Evolutionary conservation across 2,113 vertebrate genomes (phyloP), one percentile per base, ranked within the genome.

Genomic region (Rhagologus leucostigma): DNA sequence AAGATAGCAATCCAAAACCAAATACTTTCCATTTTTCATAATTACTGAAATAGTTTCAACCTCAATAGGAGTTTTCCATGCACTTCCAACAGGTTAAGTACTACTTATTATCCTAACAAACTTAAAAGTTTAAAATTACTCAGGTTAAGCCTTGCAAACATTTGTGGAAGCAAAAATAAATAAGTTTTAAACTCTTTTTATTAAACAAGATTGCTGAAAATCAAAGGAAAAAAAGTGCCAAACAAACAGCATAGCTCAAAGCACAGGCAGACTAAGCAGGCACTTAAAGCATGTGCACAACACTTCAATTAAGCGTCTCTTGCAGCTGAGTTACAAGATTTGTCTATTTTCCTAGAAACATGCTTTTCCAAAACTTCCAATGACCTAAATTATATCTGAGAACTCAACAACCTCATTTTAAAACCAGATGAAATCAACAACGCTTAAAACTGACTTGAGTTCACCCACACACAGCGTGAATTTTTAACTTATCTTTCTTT

Each of bases 401-500:
- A 84, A 63, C 39, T 79, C 7, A 0, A 87, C 60, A 50, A 71
- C 26, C 39, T 70, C 24, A 2, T 84, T 89, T 56, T 87, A 44
- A 93, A 91, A 87, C 10, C 15, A 52, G 35, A 20, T 44, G 33
- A 94, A 93, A 82, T 75, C 69, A 82, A 87, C 75, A 92, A 47
- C 6, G 0, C 44, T 89, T 60, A 79, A 75, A 93, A 67, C 16
- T 35, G 21, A 81, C 52, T 65, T 56, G 24, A 82, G 44, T 4
- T 4, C 60, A 52, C 69, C 87, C 73, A 94, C 87, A 53, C 20
- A 68, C 8, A 37, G 13, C 1, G 0, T 39, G 69, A 87, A 71
- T 94, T 96, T 96, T 94, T 89, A 93, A 89, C 52, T 11, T n/a
- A 29, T 82, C 77, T 87, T 86, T 81, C 77, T 62, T 65, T 79